Percentiles rank a stretch among this genome's conserved stretches.
Evolutionary conservation across 1,140 invertebrate species (phyloP).

Genomic region (Harpegnathos saltator): DNA sequence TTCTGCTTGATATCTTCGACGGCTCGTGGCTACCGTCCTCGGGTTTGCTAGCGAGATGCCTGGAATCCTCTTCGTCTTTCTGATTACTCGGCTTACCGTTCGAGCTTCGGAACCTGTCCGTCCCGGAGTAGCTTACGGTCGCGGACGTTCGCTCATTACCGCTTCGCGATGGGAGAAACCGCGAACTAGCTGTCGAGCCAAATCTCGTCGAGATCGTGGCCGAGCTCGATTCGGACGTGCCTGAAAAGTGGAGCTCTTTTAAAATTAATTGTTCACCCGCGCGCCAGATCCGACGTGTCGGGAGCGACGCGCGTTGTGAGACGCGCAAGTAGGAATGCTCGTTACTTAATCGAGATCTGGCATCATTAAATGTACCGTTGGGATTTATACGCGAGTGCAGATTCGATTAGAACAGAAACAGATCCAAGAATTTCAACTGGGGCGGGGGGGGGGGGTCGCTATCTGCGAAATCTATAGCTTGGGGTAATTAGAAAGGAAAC

Average conservation of each 20-base stretch:
- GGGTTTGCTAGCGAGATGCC: background rate
- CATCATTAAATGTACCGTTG: background rate
- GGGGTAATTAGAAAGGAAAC: background rate
- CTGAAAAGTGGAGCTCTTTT: constrained; percentile 49
- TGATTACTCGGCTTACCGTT: constrained; percentile 55
- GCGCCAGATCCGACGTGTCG: background rate
- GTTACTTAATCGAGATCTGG: background rate
- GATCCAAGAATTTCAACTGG: background rate
- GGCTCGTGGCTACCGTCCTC: constrained; percentile 45
- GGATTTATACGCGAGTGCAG: background rate
- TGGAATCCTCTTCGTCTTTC: constrained; percentile 63
- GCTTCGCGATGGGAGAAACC: constrained; percentile 65
- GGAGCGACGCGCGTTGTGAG: background rate
- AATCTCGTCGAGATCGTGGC: constrained; percentile 69
- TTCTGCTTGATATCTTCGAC: background rate
- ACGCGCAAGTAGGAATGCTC: background rate
- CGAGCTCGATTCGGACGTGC: constrained; percentile 72
- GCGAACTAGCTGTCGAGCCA: constrained; percentile 58
- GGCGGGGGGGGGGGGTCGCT: too few relatives aligned
- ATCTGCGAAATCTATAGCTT: background rate
- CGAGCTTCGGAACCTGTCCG: constrained; percentile 71
- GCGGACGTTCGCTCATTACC: constrained; percentile 67
- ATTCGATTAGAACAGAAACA: background rate
- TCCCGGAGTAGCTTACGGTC: constrained; percentile 62
- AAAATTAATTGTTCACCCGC: constrained; percentile 4